Percentiles rank a stretch among this genome's conserved stretches.
Conservation (phyloP, 2,113 vertebrate species). For the Dinomys branickii region DNA sequence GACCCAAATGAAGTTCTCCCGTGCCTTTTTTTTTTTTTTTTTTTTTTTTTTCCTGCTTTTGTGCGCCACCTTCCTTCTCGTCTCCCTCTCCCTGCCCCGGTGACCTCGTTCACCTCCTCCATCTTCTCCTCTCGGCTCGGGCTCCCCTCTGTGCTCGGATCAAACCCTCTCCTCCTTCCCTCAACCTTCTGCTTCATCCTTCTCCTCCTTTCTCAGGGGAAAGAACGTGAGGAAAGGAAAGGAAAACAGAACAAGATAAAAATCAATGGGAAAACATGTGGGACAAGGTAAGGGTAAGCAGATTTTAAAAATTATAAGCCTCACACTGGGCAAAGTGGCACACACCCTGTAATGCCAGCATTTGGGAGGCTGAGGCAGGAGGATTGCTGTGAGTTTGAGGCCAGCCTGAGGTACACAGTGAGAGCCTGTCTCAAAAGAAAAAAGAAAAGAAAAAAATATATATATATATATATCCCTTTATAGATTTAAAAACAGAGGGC, state of each 20-base stretch:
- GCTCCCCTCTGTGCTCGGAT: background rate
- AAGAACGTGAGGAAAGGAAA: slow-evolving; percentile 49
- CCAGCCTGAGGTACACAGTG: background rate
- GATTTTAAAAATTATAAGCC: slow-evolving; percentile 12
- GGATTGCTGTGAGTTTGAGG: background rate
- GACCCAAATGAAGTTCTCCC: slow-evolving; percentile 55
- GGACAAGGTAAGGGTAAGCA: slow-evolving; percentile 71
- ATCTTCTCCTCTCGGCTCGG: background rate
- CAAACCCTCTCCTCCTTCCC: slow-evolving; percentile 55
- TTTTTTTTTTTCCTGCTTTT: slow-evolving; percentile 41
- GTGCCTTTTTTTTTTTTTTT: slow-evolving; percentile 28
- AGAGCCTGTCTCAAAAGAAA: background rate
- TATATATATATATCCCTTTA: background rate
- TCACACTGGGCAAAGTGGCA: background rate
- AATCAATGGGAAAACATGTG: slow-evolving; percentile 19
- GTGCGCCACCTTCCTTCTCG: background rate
- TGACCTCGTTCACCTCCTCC: background rate
- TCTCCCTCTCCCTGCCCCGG: background rate
- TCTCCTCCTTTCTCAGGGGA: slow-evolving; percentile 71
- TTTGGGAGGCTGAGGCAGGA: background rate
- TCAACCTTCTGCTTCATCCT: slow-evolving; percentile 36
- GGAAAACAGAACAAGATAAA: slow-evolving; percentile 61
- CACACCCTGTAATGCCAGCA: background rate
- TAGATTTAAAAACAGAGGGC: slow-evolving; percentile 10
- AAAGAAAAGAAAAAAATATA: too few relatives aligned